A percentile compares a stretch with the other conserved stretches of the same genome.
Evolutionary conservation across 2,888 invertebrate species (phyloP).

Genomic region (Morpho helenor): DNA sequence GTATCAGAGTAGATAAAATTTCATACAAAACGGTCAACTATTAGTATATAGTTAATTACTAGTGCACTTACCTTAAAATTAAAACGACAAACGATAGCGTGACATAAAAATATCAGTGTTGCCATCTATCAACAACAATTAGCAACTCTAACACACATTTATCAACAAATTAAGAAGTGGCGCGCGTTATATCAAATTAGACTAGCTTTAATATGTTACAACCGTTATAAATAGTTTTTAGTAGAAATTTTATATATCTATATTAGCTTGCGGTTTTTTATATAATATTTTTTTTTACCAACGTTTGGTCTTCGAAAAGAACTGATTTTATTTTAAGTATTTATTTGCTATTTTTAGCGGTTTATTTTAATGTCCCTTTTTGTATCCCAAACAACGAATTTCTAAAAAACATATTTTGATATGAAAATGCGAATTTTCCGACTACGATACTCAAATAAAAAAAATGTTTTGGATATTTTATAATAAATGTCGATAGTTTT

Average conservation of each 20-base stretch:
- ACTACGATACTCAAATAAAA: slow-evolving; percentile 7
- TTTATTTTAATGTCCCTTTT: neutral
- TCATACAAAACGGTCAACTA: too few species aligned
- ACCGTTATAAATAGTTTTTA: too few species aligned
- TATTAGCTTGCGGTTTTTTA: neutral
- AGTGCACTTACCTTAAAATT: too few species aligned
- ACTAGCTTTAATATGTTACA: too few species aligned
- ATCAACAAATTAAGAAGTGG: too few species aligned
- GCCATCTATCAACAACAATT: too few species aligned
- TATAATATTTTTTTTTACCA: neutral
- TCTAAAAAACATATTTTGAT: neutral
- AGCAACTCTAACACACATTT: too few species aligned
- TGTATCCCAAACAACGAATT: slow-evolving; percentile 11
- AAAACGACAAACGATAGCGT: too few species aligned
- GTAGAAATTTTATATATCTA: neutral
- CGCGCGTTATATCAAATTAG: too few species aligned
- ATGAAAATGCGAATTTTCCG: neutral
- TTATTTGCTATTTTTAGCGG: slow-evolving; percentile 1
- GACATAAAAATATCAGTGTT: too few species aligned
- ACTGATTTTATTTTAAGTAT: slow-evolving; percentile 11
- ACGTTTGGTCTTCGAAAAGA: neutral
- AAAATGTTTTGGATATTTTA: slow-evolving; percentile 4
- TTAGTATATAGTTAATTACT: too few species aligned
- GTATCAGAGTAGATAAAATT: too few species aligned
- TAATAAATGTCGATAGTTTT: slow-evolving; percentile 1